Percentiles rank a stretch among this genome's conserved stretches.
Evolutionary conservation across 2,113 vertebrate genomes (phyloP).

Genomic region (Petroica traversi): DNA sequence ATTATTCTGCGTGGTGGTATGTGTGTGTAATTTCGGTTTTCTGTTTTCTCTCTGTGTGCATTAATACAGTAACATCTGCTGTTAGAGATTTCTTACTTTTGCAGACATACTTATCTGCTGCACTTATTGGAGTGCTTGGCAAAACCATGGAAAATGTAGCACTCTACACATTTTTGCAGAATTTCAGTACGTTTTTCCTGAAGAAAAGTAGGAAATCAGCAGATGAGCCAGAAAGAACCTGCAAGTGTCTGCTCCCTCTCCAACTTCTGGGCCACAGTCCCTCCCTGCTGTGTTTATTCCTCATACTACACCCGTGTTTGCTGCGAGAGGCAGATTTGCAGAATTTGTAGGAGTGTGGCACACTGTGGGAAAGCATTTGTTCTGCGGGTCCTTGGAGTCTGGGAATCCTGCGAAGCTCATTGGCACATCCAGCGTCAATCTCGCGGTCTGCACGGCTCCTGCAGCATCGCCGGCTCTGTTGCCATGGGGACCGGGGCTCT

Average conservation of each 20-base stretch:
- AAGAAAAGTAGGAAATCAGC: background rate
- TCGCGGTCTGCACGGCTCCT: fast-evolving
- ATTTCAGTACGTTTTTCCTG: background rate
- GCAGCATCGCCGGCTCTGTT: background rate
- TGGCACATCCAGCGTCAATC: fast-evolving
- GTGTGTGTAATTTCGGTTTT: background rate
- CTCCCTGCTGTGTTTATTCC: background rate
- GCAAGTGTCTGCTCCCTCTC: background rate
- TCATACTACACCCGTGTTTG: fast-evolving
- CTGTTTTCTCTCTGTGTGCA: background rate
- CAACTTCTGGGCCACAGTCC: background rate
- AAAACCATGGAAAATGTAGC: background rate
- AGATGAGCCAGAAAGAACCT: background rate
- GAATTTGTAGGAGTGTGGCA: fast-evolving
- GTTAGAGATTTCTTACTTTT: background rate
- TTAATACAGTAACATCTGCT: background rate
- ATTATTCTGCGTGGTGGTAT: background rate
- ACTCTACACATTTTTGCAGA: background rate
- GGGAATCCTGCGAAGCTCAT: fast-evolving
- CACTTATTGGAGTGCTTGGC: background rate
- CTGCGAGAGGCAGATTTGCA: background rate
- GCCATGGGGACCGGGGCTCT: background rate
- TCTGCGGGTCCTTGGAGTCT: fast-evolving
- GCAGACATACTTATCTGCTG: background rate
- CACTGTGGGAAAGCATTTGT: fast-evolving